These are phyloP conservation scores for Drosophila rubida DNA, from an alignment of 2,888 invertebrate genomes.

Conservation along the genomic window DNA sequence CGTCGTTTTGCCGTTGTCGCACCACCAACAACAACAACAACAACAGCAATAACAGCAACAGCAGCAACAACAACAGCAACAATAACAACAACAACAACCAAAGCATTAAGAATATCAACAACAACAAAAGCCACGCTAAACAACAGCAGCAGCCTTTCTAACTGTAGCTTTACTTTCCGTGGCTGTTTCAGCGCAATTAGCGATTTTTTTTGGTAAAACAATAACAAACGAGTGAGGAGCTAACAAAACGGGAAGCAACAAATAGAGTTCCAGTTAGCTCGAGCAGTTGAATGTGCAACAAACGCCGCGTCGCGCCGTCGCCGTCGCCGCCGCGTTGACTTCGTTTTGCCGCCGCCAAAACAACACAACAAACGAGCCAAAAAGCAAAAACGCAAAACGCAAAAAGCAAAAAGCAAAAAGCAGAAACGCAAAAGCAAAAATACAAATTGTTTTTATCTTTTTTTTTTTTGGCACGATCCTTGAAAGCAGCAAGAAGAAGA, in stretches of 20 bases:
- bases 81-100: slow-evolving; percentile 8
- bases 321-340: slow-evolving; percentile 59
- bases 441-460: slow-evolving; percentile 26
- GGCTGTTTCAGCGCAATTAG: slow-evolving; percentile 16
- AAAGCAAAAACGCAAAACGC: not conserved
- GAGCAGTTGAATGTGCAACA: slow-evolving; percentile 5
- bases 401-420: not conserved
- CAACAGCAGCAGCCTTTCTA: slow-evolving; percentile 4
- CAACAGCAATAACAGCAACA: slow-evolving; percentile 4
- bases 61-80: not conserved
- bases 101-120: slow-evolving; percentile 20
- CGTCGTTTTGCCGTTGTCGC: slow-evolving; percentile 46
- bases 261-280: not conserved
- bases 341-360: slow-evolving; percentile 76
- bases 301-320: slow-evolving; percentile 49
- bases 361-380: slow-evolving; percentile 37
- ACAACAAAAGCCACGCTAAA: slow-evolving; percentile 22
- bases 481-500: slow-evolving; percentile 11
- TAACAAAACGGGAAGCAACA: slow-evolving; percentile 9
- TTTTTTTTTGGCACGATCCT: slow-evolving; percentile 19
- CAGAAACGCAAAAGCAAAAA: not conserved
- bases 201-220: not conserved
- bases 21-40: slow-evolving; percentile 24
- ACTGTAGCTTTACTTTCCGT: not conserved
- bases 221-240: not conserved